Base-by-base conservation (phyloP, 2,113 vertebrate species). In the Himantopus leucocephalus region DNA sequence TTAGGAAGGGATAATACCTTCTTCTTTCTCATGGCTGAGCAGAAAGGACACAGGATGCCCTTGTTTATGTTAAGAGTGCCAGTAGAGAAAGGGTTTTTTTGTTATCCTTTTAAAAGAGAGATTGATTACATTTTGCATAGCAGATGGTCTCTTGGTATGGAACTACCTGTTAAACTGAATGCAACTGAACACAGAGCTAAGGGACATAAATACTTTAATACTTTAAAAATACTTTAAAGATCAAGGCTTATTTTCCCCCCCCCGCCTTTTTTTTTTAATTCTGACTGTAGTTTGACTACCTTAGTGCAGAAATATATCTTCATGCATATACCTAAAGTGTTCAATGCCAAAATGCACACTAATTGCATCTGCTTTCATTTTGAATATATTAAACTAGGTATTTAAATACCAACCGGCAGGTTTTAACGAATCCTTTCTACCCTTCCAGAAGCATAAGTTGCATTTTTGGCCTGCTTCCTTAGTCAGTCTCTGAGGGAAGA, bases 61-160 rank as follows among this genome's bases (percentile, higher is more conserved):
- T 90, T 88, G 64, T 43, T 87, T 66, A 34, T 73, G 18, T 89
- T 88, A 66, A 45, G 23, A 94, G 21, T 77, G 62, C 9, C 74
- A 60, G 10, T 60, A n/a, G 13, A 48, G 72, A 88, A 85, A 50
- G 9, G 16, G 4, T 1, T 26, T 41, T 35, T 88, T 81, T 80
- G 27, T 87, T 89, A 77, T 62, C 50, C 67, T 91, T 96, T 88
- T 71, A 68, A 96, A 92, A 52, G 59, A 58, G 47, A 94, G 58
- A 83, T 85, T 86, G 50, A 63, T 95, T 94, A 80, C 45, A 37
- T 77, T 96, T 97, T 66, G 50, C 34, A 59, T 76, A 89, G 37
- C 95, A 97, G 96, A 97, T 97, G 95, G 78, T 80, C 21, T 96
- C 90, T 97, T 97, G 83, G 64, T 92, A 90, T 94, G 86, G 50